phyloP scores from a whole-genome alignment of 2,113 vertebrate genomes.

The Okapia johnstoni region DNA sequence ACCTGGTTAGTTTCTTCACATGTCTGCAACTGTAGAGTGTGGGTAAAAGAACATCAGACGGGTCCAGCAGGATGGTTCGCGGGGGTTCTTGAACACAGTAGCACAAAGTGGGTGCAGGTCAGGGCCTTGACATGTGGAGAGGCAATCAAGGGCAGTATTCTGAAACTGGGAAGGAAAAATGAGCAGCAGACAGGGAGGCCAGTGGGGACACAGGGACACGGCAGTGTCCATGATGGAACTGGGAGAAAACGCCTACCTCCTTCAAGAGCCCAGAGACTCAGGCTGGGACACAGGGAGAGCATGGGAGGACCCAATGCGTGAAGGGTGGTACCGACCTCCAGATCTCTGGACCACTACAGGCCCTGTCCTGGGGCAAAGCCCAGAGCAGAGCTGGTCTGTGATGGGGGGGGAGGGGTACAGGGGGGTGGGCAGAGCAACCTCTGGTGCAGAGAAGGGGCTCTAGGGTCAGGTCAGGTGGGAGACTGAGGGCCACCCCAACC shows the following conservation, averaged over 20 bases:
- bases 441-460: background rate
- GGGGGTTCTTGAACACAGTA: background rate
- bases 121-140: background rate
- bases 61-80: accelerated
- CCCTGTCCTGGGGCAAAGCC: background rate
- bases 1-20: accelerated
- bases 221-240: background rate
- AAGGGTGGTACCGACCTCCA: background rate
- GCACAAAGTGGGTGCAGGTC: background rate
- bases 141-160: background rate
- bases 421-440: background rate
- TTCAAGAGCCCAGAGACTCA: background rate
- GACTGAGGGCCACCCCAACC: background rate
- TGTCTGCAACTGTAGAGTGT: background rate
- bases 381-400: background rate
- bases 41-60: background rate
- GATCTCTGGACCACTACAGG: background rate
- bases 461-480: background rate
- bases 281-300: background rate
- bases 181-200: background rate
- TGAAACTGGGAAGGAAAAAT: background rate
- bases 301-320: accelerated
- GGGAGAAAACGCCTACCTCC: background rate
- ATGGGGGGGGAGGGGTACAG: too few relatives aligned
- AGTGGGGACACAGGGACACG: background rate